These are phyloP conservation scores for Campopleginae sp. DNA, from an alignment of 2,888 invertebrate species.

Conservation along the genomic window DNA sequence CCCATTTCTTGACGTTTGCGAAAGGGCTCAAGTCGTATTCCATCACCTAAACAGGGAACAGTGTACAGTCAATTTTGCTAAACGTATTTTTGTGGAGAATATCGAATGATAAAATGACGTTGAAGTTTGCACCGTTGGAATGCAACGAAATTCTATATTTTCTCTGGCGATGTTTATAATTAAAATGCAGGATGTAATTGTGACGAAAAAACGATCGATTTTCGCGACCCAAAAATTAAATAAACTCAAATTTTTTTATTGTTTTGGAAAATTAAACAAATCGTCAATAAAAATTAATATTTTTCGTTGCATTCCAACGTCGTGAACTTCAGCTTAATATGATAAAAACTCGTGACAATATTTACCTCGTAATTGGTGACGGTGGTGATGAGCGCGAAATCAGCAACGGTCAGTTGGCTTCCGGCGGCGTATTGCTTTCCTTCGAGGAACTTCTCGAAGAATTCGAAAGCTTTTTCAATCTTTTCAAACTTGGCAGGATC, in stretches of 20 bases:
- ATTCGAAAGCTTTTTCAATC: conserved; percentile 88
- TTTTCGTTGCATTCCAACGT: no score
- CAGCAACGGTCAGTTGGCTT: conserved; percentile 90
- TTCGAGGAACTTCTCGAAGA: conserved; percentile 90
- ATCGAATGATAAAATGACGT: no score
- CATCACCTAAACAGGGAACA: conserved; percentile 79
- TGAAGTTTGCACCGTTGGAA: no score
- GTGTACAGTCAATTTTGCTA: not conserved
- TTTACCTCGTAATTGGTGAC: conserved; percentile 89
- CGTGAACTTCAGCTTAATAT: no score
- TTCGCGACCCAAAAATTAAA: no score
- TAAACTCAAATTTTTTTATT: no score
- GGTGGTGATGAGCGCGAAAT: conserved; percentile 88
- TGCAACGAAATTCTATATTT: no score
- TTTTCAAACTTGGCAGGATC: conserved; percentile 89
- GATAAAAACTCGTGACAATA: not conserved
- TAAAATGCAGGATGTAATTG: no score
- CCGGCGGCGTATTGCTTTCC: conserved; percentile 90
- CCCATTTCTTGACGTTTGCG: conserved; percentile 89
- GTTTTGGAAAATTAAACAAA: no score
- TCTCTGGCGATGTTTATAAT: no score
- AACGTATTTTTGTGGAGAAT: not conserved
- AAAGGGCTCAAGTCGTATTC: conserved; percentile 89
- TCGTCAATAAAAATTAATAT: no score
- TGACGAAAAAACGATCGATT: no score